Evolutionary conservation across 1,140 invertebrate species (phyloP).

Genomic region (Dinoponera quadriceps): DNA sequence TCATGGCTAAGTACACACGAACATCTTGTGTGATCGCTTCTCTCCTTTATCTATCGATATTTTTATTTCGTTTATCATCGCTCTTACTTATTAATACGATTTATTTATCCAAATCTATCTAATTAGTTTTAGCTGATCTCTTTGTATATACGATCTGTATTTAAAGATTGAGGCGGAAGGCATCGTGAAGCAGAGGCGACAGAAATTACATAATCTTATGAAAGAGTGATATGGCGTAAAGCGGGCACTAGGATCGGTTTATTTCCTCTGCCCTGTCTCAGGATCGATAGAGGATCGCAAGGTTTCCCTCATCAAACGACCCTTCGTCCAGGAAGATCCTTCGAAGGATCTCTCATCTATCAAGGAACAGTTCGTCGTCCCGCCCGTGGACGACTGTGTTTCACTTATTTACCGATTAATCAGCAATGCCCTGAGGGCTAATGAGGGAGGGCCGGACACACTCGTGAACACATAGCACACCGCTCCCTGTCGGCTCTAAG

Average conservation of each 20-base stretch:
- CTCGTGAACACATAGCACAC: too few species aligned
- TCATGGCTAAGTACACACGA: neutral
- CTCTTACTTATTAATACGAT: too few species aligned
- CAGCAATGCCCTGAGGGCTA: neutral
- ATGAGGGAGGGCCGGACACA: neutral
- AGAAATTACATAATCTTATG: slow-evolving; percentile 22
- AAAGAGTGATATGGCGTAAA: neutral
- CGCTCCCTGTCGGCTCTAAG: neutral
- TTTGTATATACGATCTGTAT: too few species aligned
- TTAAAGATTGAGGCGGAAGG: too few species aligned
- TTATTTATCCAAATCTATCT: too few species aligned
- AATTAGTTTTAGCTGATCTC: too few species aligned
- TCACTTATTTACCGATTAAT: neutral
- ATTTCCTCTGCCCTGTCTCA: neutral
- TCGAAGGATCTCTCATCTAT: neutral
- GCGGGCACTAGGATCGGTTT: neutral
- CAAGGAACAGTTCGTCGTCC: neutral
- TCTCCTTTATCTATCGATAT: too few species aligned
- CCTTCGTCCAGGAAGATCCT: neutral
- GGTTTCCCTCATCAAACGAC: neutral
- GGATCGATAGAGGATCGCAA: neutral
- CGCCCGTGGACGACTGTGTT: neutral
- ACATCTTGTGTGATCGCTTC: too few species aligned
- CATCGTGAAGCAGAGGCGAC: neutral
- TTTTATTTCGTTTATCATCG: too few species aligned